phyloP scores from a whole-genome alignment of 2,797 vertebrate genomes.

The Semaprochilodus insignis region DNA sequence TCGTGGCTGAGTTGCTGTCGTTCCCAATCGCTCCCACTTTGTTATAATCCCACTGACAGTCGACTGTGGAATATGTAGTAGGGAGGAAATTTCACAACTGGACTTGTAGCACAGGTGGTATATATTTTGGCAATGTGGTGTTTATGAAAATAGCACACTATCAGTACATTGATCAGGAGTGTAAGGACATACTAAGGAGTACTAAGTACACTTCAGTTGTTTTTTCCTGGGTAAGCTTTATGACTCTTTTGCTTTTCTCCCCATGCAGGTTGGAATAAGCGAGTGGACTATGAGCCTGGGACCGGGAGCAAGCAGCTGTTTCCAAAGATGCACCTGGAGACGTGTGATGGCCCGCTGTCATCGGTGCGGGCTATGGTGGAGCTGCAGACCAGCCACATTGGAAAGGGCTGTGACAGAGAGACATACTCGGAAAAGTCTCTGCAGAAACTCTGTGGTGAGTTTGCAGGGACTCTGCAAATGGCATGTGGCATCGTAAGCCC shows the following conservation, averaged over 20 bases:
- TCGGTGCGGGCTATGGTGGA: slow-evolving; percentile 86
- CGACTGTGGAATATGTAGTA: no score
- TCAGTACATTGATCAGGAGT: no score
- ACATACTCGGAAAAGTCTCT: slow-evolving; percentile 94
- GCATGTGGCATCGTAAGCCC: neutral
- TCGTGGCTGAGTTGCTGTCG: no score
- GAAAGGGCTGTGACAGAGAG: slow-evolving; percentile 94
- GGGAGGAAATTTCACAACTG: no score
- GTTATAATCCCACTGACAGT: no score
- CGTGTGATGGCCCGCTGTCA: slow-evolving; percentile 90
- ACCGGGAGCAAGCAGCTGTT: slow-evolving; percentile 91
- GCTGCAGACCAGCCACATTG: slow-evolving; percentile 92
- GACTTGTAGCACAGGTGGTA: no score
- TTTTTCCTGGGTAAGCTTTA: no score
- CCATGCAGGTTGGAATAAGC: slow-evolving; percentile 89
- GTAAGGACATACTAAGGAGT: no score
- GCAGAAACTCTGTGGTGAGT: slow-evolving; percentile 86
- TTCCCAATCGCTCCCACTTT: no score
- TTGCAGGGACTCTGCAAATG: neutral
- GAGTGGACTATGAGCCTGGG: slow-evolving; percentile 91
- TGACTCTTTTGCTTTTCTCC: neutral
- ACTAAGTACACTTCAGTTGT: no score
- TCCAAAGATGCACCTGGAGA: slow-evolving; percentile 91
- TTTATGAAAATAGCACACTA: no score
- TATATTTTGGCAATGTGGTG: no score